phyloP scores from a whole-genome alignment of 1,140 invertebrate genomes.

The Ostrea edulis region DNA sequence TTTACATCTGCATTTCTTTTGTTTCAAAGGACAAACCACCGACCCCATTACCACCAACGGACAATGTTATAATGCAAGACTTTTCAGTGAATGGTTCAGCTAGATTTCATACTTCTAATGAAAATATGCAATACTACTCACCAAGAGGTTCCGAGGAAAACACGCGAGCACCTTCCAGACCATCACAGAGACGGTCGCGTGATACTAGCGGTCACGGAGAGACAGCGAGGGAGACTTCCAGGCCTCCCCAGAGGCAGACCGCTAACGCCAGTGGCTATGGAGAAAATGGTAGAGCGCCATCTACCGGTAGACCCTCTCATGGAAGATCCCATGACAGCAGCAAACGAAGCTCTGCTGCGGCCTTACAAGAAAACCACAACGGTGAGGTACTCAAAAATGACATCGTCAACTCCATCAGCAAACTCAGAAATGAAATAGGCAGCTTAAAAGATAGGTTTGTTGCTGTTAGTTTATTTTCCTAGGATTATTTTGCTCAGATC shows the following conservation, averaged over 20 bases:
- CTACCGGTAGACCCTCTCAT: background rate
- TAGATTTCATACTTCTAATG: conserved; percentile 14
- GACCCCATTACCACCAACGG: background rate
- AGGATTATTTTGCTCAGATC: no score
- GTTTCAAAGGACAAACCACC: background rate
- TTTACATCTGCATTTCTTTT: background rate
- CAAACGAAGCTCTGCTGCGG: background rate
- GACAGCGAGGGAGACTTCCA: background rate
- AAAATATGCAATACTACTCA: conserved; percentile 21
- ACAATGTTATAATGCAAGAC: background rate
- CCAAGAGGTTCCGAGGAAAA: background rate
- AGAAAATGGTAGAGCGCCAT: background rate
- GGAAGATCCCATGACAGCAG: background rate
- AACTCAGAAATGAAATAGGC: conserved; percentile 10
- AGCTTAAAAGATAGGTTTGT: conserved; percentile 14
- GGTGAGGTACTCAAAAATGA: background rate
- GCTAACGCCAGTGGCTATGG: background rate
- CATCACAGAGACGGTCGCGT: background rate
- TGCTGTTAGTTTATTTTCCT: background rate
- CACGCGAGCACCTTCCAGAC: background rate
- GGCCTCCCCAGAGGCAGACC: background rate
- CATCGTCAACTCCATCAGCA: conserved; percentile 13
- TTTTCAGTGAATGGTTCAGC: background rate
- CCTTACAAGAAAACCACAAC: background rate
- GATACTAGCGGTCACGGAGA: background rate